Conservation (phyloP, 2,888 invertebrate species). For the Rhagophthalmus giganteus region DNA sequence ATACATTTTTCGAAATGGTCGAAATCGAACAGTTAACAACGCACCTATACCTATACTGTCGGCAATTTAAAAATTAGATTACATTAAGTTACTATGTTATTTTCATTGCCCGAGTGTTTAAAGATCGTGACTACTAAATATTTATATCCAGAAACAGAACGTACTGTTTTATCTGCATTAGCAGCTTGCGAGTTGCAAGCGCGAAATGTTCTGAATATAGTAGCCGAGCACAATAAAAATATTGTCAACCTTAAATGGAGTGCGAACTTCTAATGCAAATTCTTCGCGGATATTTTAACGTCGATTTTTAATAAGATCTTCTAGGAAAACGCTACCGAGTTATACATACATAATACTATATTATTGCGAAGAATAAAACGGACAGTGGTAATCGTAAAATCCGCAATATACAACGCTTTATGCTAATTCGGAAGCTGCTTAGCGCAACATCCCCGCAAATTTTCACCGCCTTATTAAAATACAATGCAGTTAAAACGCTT, state of each 20-base stretch:
- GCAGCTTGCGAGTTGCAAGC: conserved; percentile 31
- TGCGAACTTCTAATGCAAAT: conserved; percentile 15
- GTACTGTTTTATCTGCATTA: conserved; percentile 34
- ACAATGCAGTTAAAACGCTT: conserved; percentile 28
- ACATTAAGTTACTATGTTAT: conserved; percentile 20
- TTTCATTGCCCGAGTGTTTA: conserved; percentile 32
- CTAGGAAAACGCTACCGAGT: background rate
- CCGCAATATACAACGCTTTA: conserved; percentile 20
- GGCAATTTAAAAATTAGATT: conserved; percentile 1
- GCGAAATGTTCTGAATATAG: conserved; percentile 32
- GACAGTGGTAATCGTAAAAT: conserved; percentile 24
- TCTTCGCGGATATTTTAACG: background rate
- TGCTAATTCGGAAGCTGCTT: conserved; percentile 19
- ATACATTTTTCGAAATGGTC: too few species aligned
- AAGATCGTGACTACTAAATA: conserved; percentile 38
- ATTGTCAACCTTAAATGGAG: conserved; percentile 24
- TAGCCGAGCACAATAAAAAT: conserved; percentile 12
- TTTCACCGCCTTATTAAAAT: conserved; percentile 32
- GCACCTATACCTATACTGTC: too few species aligned
- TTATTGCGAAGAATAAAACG: conserved; percentile 21
- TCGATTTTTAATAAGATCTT: too few species aligned
- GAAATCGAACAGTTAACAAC: too few species aligned
- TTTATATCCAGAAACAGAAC: conserved; percentile 33
- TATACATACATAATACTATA: conserved; percentile 14
- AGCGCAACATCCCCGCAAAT: conserved; percentile 20